These are phyloP conservation scores for Trachythela sp. DNA, from an alignment of 64 coral and sea anemone genomes.

Conservation along the genomic window DNA sequence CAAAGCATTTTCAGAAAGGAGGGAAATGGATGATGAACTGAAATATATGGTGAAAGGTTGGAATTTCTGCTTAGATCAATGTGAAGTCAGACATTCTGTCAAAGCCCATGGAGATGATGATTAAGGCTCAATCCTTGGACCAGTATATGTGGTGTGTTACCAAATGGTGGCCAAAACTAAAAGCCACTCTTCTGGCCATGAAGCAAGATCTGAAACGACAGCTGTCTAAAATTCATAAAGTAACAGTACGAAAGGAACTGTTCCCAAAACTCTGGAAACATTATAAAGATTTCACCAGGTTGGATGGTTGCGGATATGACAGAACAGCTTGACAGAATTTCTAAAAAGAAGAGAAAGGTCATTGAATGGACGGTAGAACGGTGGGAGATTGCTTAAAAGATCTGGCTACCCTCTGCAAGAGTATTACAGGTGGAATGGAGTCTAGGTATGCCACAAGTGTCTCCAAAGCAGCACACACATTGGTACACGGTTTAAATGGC, in stretches of 20 bases:
- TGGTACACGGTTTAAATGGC: constrained; percentile 10
- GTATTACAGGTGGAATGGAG: not conserved
- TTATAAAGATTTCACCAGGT: not conserved
- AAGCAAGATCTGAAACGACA: not conserved
- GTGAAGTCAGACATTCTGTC: not conserved
- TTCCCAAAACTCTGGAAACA: too few relatives aligned
- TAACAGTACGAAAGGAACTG: not conserved
- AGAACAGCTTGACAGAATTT: not conserved
- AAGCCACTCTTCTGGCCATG: not conserved
- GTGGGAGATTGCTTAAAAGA: not conserved
- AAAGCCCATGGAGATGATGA: not conserved
- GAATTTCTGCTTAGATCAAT: too few relatives aligned
- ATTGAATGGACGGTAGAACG: not conserved
- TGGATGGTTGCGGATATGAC: not conserved
- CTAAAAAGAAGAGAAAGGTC: too few relatives aligned
- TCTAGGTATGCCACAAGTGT: too few relatives aligned
- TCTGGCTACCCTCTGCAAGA: not conserved
- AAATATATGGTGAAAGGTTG: too few relatives aligned
- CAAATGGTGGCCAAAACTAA: too few relatives aligned
- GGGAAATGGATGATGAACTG: not conserved
- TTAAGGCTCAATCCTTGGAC: not conserved
- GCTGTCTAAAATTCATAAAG: not conserved
- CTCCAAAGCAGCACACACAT: too few relatives aligned
- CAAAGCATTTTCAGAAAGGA: not conserved
- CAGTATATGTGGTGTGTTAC: too few relatives aligned